Evolutionary conservation across 2,888 invertebrate genomes (phyloP).

Genomic region (Lamellibrachia satsuma): DNA sequence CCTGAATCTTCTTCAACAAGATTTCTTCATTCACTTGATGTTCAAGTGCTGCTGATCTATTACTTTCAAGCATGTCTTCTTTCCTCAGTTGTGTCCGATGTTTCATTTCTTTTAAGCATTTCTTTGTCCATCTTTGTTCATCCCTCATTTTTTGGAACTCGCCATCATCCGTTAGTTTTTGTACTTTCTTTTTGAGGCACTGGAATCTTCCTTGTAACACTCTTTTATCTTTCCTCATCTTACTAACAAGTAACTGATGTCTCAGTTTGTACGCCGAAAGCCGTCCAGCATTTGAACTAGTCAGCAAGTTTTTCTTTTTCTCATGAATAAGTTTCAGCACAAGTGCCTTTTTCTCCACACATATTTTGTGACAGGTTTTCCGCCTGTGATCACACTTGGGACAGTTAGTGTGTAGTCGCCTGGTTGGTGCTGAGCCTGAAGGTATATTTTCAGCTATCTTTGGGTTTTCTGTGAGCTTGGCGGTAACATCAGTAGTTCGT

Average conservation of each 20-base stretch:
- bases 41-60: background rate
- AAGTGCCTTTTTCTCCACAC: background rate
- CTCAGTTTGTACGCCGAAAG: background rate
- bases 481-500: too few species aligned
- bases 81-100: background rate
- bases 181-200: background rate
- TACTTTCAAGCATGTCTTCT: background rate
- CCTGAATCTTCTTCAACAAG: background rate
- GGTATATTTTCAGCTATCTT: too few species aligned
- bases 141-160: background rate
- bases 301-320: background rate
- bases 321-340: background rate
- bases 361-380: background rate
- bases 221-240: background rate
- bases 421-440: too few species aligned
- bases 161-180: background rate
- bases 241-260: background rate
- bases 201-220: background rate
- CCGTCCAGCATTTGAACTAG: background rate
- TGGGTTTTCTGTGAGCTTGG: too few species aligned
- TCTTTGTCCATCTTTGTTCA: background rate
- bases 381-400: too few species aligned
- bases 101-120: background rate
- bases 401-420: too few species aligned
- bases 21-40: background rate